phyloP scores from a whole-genome alignment of 1,140 invertebrate species.

The Pseudomyrmex pallidus region DNA sequence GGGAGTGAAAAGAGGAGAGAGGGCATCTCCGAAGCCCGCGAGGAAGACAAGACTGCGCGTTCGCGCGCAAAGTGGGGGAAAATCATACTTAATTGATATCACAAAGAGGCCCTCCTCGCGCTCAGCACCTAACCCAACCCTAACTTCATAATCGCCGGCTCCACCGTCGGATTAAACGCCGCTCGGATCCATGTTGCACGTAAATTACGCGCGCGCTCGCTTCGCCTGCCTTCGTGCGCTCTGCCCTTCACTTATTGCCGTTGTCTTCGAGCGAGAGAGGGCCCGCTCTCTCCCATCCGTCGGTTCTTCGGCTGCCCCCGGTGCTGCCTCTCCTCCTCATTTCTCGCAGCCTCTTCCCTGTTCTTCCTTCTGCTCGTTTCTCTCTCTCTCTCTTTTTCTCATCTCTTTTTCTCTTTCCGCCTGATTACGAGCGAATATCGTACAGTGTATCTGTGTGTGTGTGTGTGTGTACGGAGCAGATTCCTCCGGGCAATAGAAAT shows the following conservation, averaged over 20 bases:
- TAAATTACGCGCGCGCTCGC: constrained; percentile 79
- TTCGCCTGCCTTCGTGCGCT: constrained; percentile 64
- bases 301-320: constrained; percentile 44
- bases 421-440: constrained; percentile 52
- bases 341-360: constrained; percentile 17
- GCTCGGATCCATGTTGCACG: constrained; percentile 79
- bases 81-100: constrained; percentile 83
- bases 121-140: constrained; percentile 73
- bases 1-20: neutral
- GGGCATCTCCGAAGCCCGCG: constrained; percentile 12
- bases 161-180: constrained; percentile 77
- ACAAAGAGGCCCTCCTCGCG: constrained; percentile 77
- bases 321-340: constrained; percentile 9
- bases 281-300: constrained; percentile 49
- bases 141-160: constrained; percentile 81
- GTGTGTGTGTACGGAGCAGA: neutral
- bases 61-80: constrained; percentile 64
- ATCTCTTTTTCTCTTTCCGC: neutral
- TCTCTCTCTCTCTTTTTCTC: constrained; percentile 17
- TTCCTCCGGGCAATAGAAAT: constrained; percentile 59
- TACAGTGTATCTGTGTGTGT: neutral
- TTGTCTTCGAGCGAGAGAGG: constrained; percentile 70
- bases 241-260: constrained; percentile 77
- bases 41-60: constrained; percentile 19
- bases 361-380: constrained; percentile 9